phyloP scores from a whole-genome alignment of 2,113 vertebrate species.

The Muntiacus muntjak region DNA sequence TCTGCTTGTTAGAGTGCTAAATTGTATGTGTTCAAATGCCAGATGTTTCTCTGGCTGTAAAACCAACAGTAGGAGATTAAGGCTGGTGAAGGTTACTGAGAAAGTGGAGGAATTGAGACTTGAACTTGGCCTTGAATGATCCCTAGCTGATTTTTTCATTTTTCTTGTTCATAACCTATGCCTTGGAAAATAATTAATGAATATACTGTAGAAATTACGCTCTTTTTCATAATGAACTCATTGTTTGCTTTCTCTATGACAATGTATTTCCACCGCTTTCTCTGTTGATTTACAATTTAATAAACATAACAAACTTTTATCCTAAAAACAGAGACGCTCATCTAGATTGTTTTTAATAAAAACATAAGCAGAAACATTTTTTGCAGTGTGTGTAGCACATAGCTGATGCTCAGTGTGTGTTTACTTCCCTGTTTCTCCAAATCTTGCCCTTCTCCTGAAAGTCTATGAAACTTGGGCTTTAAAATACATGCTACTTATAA shows the following conservation, averaged over 20 bases:
- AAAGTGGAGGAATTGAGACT: background rate
- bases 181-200: background rate
- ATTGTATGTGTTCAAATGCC: background rate
- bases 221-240: background rate
- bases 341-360: background rate
- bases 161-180: background rate
- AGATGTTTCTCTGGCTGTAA: background rate
- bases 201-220: background rate
- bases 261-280: background rate
- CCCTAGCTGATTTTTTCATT: background rate
- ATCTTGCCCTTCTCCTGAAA: background rate
- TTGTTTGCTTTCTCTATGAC: background rate
- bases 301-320: background rate
- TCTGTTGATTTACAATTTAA: conserved; percentile 3
- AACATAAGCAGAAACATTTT: background rate
- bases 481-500: background rate
- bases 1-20: background rate
- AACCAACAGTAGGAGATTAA: background rate
- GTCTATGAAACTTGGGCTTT: background rate
- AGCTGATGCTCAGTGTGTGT: background rate
- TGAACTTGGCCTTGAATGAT: background rate
- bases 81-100: background rate
- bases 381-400: background rate
- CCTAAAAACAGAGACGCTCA: background rate
- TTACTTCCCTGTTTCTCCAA: background rate